A percentile compares a stretch with the other conserved stretches of the same genome.
phyloP scores from a whole-genome alignment of 1,140 invertebrate species.

The Bombus turneri region DNA sequence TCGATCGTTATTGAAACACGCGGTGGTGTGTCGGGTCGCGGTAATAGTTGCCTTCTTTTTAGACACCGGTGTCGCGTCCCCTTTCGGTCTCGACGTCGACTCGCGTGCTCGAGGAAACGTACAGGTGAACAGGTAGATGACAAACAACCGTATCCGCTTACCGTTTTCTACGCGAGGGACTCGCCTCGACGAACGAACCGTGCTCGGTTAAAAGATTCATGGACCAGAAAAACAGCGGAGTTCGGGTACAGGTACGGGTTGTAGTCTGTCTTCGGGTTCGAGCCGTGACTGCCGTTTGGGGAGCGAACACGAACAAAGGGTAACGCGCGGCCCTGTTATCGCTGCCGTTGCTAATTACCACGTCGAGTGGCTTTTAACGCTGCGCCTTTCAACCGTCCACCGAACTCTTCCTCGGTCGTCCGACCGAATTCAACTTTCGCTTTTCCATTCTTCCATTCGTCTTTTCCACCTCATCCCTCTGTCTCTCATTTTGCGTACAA shows the following conservation, averaged over 20 bases:
- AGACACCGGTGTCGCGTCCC: not conserved
- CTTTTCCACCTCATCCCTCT: too few relatives aligned
- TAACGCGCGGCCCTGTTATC: constrained; percentile 11
- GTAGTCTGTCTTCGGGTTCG: not conserved
- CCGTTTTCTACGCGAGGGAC: constrained; percentile 63
- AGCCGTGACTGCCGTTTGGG: not conserved
- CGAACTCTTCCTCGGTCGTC: constrained; percentile 16
- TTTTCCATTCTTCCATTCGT: not conserved
- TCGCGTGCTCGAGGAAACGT: constrained; percentile 41
- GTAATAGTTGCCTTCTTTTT: not conserved
- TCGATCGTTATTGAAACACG: not conserved
- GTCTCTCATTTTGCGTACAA: accelerated
- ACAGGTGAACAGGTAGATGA: constrained; percentile 77
- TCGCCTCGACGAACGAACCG: constrained; percentile 54
- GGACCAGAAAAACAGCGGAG: constrained; percentile 73
- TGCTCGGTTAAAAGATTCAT: constrained; percentile 73
- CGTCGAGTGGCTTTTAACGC: constrained; percentile 44
- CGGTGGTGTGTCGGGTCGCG: not conserved
- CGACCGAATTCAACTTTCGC: not conserved
- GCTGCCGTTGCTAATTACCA: constrained; percentile 38
- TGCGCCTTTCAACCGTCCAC: not conserved
- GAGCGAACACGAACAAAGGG: constrained; percentile 40
- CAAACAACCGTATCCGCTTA: constrained; percentile 74
- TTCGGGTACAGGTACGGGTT: constrained; percentile 37
- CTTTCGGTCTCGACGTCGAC: not conserved